Evolutionary conservation across 1,140 invertebrate genomes (phyloP), one percentile per base, ranked within the genome.

Genomic region (Heliconius hermathena): DNA sequence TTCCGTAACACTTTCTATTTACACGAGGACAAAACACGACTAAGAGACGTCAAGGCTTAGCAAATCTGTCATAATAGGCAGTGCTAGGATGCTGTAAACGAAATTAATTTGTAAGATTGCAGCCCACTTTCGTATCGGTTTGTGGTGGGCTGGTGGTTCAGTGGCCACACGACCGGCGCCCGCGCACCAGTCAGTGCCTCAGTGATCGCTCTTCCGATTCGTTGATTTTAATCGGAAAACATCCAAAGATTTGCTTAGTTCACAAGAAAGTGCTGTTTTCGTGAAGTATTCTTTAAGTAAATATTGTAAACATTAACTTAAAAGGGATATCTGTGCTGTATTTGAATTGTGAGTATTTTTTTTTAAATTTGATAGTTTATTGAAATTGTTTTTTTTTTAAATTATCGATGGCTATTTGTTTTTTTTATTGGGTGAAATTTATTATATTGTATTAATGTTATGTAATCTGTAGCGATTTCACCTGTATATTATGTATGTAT

Each of bases 91-190:
- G 84, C 82, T 82, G 81, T 89, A 88, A 88, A 88, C 89, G 88
- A 89, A 88, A 89, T 90, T 89, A 88, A 90, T 87, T 88, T 86
- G 82, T 85, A 85, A 71, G 38, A 71, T 76, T 76, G 79, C 57
- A 46, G 83, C 83, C 85, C 82, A 91, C 91, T 93, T 93, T 93
- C 91, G 90, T 91, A 88, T 81, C 85, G 89, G 88, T 86, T 74
- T 79, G 81, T 85, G 83, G 81, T 81, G 80, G 77, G 81, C 79
- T 85, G 82, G 81, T 82, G 80, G 76, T 82, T 82, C 89, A 90
- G 91, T 93, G 86, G 81, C 80, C 77, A 83, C 80, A 85, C 84
- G 79, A 84, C 84, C 86, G 88, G 80, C 89, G 88, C 85, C 81
- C 49, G 83, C 86, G 87, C 89, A 88, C 75, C 89, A 88, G 73